A percentile compares a stretch with the other conserved stretches of the same genome.
These are phyloP conservation scores for Cyprinodon diabolis DNA, from an alignment of 2,797 vertebrate genomes.

Conservation along the genomic window DNA sequence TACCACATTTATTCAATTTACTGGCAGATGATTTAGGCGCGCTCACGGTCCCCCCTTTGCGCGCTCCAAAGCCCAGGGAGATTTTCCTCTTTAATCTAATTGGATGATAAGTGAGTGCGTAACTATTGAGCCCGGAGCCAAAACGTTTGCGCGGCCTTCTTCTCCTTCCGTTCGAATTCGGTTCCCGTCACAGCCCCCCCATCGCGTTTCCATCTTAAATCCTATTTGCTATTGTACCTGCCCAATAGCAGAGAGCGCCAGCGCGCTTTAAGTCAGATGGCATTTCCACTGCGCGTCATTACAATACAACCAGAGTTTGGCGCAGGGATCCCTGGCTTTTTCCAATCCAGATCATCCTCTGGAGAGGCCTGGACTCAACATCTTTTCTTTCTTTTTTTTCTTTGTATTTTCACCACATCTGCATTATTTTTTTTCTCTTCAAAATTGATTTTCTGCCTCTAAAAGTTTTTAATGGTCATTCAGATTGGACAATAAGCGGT, in stretches of 20 bases:
- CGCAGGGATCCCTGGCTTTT: slow-evolving; percentile 71
- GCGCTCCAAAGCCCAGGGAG: slow-evolving; percentile 38
- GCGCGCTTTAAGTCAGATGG: slow-evolving; percentile 86
- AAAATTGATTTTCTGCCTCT: background rate
- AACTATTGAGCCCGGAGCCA: slow-evolving; percentile 76
- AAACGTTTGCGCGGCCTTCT: slow-evolving; percentile 80
- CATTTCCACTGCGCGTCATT: slow-evolving; percentile 86
- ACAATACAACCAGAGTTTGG: slow-evolving; percentile 81
- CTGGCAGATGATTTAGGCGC: slow-evolving; percentile 57
- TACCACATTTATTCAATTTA: slow-evolving; percentile 61
- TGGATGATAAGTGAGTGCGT: slow-evolving; percentile 87
- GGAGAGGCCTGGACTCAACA: slow-evolving; percentile 26
- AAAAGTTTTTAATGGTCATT: slow-evolving; percentile 56
- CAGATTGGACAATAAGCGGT: slow-evolving; percentile 57
- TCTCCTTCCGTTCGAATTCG: slow-evolving; percentile 50
- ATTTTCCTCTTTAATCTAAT: slow-evolving; percentile 81
- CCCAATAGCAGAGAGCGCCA: slow-evolving; percentile 85
- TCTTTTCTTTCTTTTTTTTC: background rate
- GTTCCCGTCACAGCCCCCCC: slow-evolving; percentile 64
- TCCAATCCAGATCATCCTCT: slow-evolving; percentile 21
- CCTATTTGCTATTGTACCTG: slow-evolving; percentile 88
- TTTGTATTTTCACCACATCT: background rate
- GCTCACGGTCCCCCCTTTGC: slow-evolving; percentile 22
- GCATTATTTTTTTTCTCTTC: slow-evolving; percentile 3
- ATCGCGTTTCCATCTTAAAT: slow-evolving; percentile 77